A percentile compares a stretch with the other conserved stretches of the same genome.
These are phyloP conservation scores for Aethes cnicana DNA, from an alignment of 2,888 invertebrate genomes.

Conservation along the genomic window DNA sequence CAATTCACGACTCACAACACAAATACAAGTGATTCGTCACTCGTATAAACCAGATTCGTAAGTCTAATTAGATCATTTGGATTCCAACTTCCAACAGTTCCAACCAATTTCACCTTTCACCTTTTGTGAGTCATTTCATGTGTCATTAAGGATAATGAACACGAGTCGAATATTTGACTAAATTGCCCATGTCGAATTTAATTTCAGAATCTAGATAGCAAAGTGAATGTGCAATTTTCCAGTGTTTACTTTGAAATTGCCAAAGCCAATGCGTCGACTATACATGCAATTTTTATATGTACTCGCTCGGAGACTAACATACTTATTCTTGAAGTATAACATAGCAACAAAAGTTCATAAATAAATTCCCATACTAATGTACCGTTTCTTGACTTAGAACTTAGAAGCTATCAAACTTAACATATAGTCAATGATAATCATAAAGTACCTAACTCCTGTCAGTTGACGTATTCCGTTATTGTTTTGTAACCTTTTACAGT, in stretches of 20 bases:
- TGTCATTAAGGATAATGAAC: constrained; percentile 16
- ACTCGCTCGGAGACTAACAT: no score
- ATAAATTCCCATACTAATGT: constrained; percentile 4
- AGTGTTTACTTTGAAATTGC: no score
- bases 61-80: not conserved
- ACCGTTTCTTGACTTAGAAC: constrained; percentile 14
- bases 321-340: no score
- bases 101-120: constrained; percentile 26
- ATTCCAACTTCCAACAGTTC: constrained; percentile 17
- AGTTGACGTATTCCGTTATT: no score
- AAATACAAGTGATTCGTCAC: constrained; percentile 3
- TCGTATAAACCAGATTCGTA: not conserved
- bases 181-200: constrained; percentile 23
- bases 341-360: constrained; percentile 21
- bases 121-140: constrained; percentile 14
- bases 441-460: no score
- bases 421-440: no score
- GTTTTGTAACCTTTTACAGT: no score
- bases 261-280: no score
- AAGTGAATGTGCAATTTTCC: not conserved
- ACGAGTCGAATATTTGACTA: constrained; percentile 1
- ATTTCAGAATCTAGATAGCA: constrained; percentile 21
- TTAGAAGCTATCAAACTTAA: constrained; percentile 2
- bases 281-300: no score
- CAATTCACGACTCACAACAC: no score